Evolutionary conservation across 2,113 vertebrate genomes (phyloP).

Genomic region (Girardinichthys multiradiatus): DNA sequence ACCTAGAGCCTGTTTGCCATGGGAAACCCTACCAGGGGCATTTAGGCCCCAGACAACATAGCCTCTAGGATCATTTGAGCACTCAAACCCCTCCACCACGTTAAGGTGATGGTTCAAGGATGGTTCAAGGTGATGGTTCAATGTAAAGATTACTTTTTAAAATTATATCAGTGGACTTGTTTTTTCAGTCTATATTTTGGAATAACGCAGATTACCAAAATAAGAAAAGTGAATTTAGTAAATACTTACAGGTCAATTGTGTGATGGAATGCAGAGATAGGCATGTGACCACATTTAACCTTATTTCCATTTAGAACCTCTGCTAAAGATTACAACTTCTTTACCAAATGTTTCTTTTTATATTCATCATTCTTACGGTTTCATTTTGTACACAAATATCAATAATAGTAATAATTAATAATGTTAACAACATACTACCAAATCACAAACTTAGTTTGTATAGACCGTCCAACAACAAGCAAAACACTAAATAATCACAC

Average conservation of each 20-base stretch:
- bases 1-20: too few species aligned
- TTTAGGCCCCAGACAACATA: too few species aligned
- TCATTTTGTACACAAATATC: background rate
- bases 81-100: too few species aligned
- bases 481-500: background rate
- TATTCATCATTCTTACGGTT: background rate
- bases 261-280: background rate
- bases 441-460: background rate
- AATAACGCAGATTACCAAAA: too few species aligned
- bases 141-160: conserved; percentile 6
- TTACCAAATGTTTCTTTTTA: background rate
- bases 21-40: too few species aligned
- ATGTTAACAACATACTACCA: background rate
- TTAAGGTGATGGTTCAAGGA: too few species aligned
- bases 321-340: background rate
- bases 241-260: too few species aligned
- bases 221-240: too few species aligned
- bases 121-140: too few species aligned
- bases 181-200: background rate
- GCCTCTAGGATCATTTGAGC: too few species aligned
- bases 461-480: too few species aligned
- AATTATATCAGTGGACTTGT: background rate
- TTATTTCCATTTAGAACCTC: background rate
- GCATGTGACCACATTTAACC: background rate
- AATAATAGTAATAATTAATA: too few species aligned